phyloP scores from a whole-genome alignment of 2,113 vertebrate species.

The Serilophus lunatus region DNA sequence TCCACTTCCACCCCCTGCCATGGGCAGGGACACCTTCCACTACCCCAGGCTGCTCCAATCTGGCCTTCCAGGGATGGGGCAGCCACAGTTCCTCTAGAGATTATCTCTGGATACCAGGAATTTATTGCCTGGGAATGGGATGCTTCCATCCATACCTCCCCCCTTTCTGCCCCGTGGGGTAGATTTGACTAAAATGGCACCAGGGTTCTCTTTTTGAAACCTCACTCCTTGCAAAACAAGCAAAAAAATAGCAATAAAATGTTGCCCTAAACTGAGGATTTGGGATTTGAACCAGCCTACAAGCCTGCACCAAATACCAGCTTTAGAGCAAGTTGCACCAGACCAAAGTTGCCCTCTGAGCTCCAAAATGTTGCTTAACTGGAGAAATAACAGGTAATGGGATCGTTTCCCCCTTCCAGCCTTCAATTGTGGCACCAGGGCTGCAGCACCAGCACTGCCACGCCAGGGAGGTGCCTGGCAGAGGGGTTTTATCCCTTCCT shows the following conservation, averaged over 20 bases:
- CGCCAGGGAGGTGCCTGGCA: accelerated
- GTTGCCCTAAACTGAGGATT: background rate
- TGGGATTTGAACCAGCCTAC: background rate
- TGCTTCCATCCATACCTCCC: background rate
- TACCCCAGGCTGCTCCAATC: accelerated
- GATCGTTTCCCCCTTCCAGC: background rate
- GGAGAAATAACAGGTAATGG: background rate
- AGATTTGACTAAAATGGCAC: background rate
- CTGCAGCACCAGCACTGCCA: background rate
- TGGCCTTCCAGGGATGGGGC: background rate
- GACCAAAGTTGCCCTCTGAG: background rate
- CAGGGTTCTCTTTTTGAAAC: background rate
- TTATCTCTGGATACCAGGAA: background rate
- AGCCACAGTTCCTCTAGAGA: background rate
- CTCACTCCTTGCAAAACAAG: background rate
- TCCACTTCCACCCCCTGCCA: background rate
- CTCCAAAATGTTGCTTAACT: background rate
- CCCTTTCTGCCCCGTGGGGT: background rate
- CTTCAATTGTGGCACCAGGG: background rate
- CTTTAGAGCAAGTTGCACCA: background rate
- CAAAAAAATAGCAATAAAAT: background rate
- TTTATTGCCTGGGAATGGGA: background rate
- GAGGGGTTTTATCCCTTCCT: background rate
- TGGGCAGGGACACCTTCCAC: background rate
- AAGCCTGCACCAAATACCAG: background rate